Evolutionary conservation across 2,888 invertebrate genomes (phyloP), one percentile per base, ranked within the genome.

Genomic region (Gymnocheta viridis): DNA sequence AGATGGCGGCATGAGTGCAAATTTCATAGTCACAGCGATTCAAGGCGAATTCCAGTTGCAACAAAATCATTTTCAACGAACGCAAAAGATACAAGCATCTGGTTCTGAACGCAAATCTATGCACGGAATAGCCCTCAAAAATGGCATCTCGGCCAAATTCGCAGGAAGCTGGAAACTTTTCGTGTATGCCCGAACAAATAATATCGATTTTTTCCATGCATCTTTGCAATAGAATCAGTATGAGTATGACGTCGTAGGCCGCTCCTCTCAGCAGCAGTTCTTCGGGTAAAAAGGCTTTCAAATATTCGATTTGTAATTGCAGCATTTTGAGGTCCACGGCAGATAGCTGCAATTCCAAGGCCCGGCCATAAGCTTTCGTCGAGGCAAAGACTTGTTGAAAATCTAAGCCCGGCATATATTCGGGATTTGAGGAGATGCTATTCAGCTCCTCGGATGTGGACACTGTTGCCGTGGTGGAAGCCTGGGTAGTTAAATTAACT

Each of bases 261-360:
- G 98, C 96, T 0, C 92, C 92, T 4, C 92, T 94, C 54, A 94
- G 94, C 93, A 98, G 95, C 91, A 99, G 99, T 87, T 97, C 96
- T 87, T 99, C 98, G 0, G 99, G 98, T 94, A 99, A 96, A 90
- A 98, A 99, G 0, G 97, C 96, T n/a, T 96, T 94, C 82, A 99
- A 93, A 93, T 97, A 96, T 62, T 95, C 95, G 0, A 98, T 96
- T 80, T 99, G 96, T 58, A 96, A 95, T 64, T 96, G 94, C 0
- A 97, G 95, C 92, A 98, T 97, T 32, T 95, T 95, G 35, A 98
- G 94, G 89, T 99, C 98, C 85, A 99, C 93, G 56, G 96, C 94
- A 10, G 98, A 93, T 74, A 99, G 92, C 91, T 99, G 98, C 89
- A 98, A 94, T 92, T 99, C 99, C 81, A 98, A 96, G 0, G 96